A percentile compares a stretch with the other conserved stretches of the same genome.
Evolutionary conservation across 1,140 invertebrate genomes (phyloP).

Genomic region (Plectrocnemia conspersa): DNA sequence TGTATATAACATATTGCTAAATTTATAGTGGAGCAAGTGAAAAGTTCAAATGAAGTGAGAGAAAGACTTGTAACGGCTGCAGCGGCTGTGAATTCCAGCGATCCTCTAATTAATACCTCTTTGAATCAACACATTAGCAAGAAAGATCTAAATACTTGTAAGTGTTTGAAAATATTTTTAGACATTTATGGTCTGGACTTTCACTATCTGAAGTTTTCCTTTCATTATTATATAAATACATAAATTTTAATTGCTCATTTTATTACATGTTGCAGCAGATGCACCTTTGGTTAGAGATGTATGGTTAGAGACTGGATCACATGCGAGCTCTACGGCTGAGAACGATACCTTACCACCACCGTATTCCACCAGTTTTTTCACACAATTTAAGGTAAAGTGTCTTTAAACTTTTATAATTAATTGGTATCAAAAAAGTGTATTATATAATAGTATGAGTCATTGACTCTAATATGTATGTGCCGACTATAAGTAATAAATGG

Average conservation of each 20-base stretch:
- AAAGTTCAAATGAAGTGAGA: constrained; percentile 62
- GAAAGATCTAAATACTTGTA: constrained; percentile 25
- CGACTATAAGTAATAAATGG: too few species aligned
- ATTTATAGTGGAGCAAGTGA: constrained; percentile 71
- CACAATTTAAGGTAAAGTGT: constrained; percentile 68
- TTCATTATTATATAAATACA: background rate
- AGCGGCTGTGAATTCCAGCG: constrained; percentile 56
- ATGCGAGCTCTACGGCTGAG: constrained; percentile 63
- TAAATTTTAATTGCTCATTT: background rate
- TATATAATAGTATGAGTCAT: too few species aligned
- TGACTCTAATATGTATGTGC: too few species aligned
- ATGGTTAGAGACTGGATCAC: constrained; percentile 71
- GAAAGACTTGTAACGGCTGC: constrained; percentile 67
- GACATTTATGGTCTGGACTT: background rate
- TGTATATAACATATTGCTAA: constrained; percentile 15
- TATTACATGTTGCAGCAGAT: constrained; percentile 50
- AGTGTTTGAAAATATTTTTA: background rate
- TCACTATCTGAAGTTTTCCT: background rate
- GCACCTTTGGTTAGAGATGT: constrained; percentile 64
- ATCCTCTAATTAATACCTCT: constrained; percentile 41
- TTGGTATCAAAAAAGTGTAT: background rate
- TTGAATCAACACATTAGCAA: constrained; percentile 27
- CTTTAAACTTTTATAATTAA: background rate
- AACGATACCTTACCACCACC: constrained; percentile 53
- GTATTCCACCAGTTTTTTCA: constrained; percentile 73